Evolutionary conservation across 2,888 invertebrate species (phyloP), one percentile per base, ranked within the genome.

Genomic region (Ectemnius cavifrons): DNA sequence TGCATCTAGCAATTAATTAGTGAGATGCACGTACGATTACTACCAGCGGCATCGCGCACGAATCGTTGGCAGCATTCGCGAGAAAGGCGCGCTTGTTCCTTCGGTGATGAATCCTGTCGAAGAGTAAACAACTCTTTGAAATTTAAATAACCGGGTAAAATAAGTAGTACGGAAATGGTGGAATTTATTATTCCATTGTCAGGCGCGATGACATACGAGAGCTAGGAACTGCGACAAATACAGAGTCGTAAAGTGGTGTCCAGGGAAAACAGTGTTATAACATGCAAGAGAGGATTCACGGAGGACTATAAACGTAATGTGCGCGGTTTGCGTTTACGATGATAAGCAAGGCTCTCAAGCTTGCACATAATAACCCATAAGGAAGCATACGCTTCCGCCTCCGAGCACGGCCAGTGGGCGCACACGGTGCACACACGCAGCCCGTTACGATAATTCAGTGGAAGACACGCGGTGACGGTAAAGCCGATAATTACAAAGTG

Each of bases 401-500:
- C 65, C 64, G 57, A 47, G 62, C 56, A 23, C 16, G 23, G 23
- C 23, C 23, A 11, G 70, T 37, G 71, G 62, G 18, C 65, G 67
- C 59, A 67, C 18, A 59, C 52, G 52, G 13, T 0, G 16, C 52
- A 52, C 52, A 16, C 4, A 14, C 52, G 52, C 52, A 11, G n/a
- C n/a, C n/a, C 11, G 66, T 67, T 64, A 61, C 58, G 67, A 76
- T 78, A 78, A 78, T 74, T 80, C 67, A 80, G 23, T 58, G 46
- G 49, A 52, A 52, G 69, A 28, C 60, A 60, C 67, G 71, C 16
- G 57, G 63, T 27, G 27, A 45, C 75, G 81, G 77, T 79, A 77
- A 72, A 77, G 70, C 68, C 75, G 79, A 81, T 79, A 81, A 81
- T 81, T 81, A 75, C 64, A 58, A 77, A 79, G 75, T 79, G 81